These are phyloP conservation scores for Lithosia quadra DNA, from an alignment of 2,888 invertebrate genomes.

Conservation along the genomic window DNA sequence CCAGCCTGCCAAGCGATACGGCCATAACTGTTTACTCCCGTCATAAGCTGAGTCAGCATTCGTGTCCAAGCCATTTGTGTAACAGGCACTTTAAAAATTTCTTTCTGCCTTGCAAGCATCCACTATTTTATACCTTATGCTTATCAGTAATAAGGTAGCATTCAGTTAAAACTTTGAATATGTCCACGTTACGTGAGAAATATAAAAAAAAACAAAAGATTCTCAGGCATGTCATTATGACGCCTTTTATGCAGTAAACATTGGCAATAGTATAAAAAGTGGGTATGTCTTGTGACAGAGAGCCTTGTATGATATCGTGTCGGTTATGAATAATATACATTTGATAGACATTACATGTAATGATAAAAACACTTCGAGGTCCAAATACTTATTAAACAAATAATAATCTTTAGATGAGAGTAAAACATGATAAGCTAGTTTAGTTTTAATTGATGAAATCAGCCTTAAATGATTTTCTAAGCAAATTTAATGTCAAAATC, in stretches of 20 bases:
- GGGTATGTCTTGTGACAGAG: conserved; percentile 36
- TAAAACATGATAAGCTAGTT: no score
- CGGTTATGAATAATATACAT: conserved; percentile 29
- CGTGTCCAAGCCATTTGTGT: conserved; percentile 52
- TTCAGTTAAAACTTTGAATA: conserved; percentile 18
- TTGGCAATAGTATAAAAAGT: conserved; percentile 55
- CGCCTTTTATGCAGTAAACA: conserved; percentile 58
- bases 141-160: conserved; percentile 20
- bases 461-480: no score
- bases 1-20: conserved; percentile 53
- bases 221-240: conserved; percentile 62
- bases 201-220: conserved; percentile 58
- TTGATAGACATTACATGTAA: conserved; percentile 19
- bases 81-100: conserved; percentile 44
- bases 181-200: conserved; percentile 53
- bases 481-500: no score
- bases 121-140: background rate
- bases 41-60: conserved; percentile 64
- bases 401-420: no score
- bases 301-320: conserved; percentile 36
- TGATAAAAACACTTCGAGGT: background rate
- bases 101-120: conserved; percentile 31
- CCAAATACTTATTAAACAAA: no score
- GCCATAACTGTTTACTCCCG: conserved; percentile 59
- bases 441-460: no score